Conservation (phyloP, 1,140 invertebrate species). For the Kradibia gibbosae region DNA sequence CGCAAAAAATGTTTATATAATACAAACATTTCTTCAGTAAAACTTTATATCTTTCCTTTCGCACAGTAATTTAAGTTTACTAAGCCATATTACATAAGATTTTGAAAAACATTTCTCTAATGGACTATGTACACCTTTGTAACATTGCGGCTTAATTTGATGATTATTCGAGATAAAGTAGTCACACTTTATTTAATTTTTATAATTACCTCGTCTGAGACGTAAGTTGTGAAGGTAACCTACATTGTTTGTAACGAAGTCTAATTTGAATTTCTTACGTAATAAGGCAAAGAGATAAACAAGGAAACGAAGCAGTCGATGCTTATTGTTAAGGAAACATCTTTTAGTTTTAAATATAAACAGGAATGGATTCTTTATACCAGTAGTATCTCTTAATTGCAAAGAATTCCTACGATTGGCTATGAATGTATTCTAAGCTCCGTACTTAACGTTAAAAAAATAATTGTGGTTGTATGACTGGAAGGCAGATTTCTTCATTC, state of each 20-base stretch:
- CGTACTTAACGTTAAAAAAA: too few relatives aligned
- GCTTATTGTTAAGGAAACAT: background rate
- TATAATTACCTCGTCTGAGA: background rate
- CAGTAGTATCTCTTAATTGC: background rate
- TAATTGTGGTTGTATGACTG: background rate
- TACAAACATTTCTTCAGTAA: too few relatives aligned
- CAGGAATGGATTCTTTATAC: background rate
- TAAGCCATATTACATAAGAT: too few relatives aligned
- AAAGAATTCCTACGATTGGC: background rate
- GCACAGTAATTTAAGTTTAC: too few relatives aligned
- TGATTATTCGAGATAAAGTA: background rate
- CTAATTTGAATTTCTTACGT: background rate
- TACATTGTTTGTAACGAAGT: background rate
- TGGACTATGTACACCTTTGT: background rate
- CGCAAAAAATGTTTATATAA: too few relatives aligned
- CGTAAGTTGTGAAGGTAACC: background rate
- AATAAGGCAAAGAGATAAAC: background rate
- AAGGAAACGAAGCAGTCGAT: background rate
- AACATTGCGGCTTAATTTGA: background rate
- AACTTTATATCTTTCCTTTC: too few relatives aligned
- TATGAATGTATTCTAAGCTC: background rate
- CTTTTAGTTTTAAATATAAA: background rate
- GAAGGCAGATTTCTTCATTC: background rate
- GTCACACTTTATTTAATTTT: background rate
- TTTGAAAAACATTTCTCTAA: background rate